Evolutionary conservation across 2,888 invertebrate genomes (phyloP).

Genomic region (Abscondita cerata): DNA sequence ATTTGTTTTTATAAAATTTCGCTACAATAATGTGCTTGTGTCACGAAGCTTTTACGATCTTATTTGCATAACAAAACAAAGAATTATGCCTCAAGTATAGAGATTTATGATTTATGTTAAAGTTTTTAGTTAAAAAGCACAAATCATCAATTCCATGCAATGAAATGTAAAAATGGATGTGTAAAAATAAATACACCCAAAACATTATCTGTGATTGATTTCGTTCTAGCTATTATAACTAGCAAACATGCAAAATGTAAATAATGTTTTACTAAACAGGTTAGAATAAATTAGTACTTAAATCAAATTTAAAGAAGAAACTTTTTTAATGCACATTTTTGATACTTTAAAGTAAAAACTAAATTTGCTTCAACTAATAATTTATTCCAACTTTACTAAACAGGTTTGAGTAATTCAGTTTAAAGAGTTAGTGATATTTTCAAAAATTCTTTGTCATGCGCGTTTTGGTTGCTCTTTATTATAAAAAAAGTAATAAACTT

Average conservation of each 20-base stretch:
- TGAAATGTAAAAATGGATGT: neutral
- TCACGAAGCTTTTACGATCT: neutral
- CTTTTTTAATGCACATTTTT: no score
- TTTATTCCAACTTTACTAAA: no score
- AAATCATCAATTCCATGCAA: neutral
- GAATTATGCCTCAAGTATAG: neutral
- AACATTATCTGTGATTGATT: conserved; percentile 8
- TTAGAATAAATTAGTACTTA: no score
- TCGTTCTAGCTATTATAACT: neutral
- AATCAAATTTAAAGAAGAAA: no score
- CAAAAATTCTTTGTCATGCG: no score
- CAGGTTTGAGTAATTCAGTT: no score
- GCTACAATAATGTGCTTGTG: no score
- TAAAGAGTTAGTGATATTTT: no score
- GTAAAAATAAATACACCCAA: neutral
- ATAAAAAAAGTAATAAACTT: conserved; percentile 8
- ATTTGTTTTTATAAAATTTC: no score
- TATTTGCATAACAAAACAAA: conserved; percentile 3
- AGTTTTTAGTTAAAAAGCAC: neutral
- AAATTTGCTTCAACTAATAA: no score
- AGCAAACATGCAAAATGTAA: conserved; percentile 1
- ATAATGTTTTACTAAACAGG: neutral
- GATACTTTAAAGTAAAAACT: no score
- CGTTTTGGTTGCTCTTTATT: neutral
- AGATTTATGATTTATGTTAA: neutral